A percentile compares a stretch with the other conserved stretches of the same genome.
These are phyloP conservation scores for Geococcyx californianus DNA, from an alignment of 2,113 vertebrate species.

Conservation along the genomic window DNA sequence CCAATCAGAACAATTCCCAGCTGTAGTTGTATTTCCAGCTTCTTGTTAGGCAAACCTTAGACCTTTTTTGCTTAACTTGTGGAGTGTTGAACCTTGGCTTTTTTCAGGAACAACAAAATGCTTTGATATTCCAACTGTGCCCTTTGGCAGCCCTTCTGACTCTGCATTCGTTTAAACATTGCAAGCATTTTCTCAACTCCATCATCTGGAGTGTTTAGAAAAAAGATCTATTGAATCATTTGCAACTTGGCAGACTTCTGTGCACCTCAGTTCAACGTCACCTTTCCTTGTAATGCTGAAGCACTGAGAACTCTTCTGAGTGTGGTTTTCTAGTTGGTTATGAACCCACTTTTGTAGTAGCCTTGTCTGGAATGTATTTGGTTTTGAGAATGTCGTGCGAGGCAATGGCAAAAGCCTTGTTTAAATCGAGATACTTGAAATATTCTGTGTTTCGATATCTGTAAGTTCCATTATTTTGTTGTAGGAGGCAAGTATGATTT, in stretches of 20 bases:
- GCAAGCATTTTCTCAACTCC: not conserved
- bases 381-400: not conserved
- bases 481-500: not conserved
- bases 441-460: not conserved
- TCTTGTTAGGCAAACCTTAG: not conserved
- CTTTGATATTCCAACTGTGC: not conserved
- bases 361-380: not conserved
- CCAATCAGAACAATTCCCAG: not conserved
- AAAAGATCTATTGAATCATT: not conserved
- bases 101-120: not conserved
- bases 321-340: not conserved
- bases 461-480: not conserved
- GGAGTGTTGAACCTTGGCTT: not conserved
- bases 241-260: not conserved
- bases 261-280: not conserved
- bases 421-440: not conserved
- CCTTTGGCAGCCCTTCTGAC: not conserved
- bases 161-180: not conserved
- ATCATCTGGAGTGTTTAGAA: not conserved
- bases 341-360: not conserved
- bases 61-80: not conserved
- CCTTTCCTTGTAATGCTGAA: not conserved
- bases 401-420: not conserved
- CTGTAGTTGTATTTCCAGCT: not conserved
- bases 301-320: not conserved